Base-by-base conservation (phyloP, 2,888 invertebrate species). In the Lypha dubia region DNA sequence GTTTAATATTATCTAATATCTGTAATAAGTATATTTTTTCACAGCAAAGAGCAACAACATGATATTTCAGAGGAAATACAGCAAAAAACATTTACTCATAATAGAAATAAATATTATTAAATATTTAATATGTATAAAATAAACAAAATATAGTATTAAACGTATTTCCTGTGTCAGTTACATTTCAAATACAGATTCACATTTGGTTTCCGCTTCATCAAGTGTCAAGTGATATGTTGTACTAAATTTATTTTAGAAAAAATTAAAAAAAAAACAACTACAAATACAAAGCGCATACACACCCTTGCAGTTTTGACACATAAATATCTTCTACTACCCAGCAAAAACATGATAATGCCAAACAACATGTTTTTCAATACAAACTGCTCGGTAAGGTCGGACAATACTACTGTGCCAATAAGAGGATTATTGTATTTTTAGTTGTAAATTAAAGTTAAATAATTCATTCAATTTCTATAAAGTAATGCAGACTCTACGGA, bases 181-280 rank as follows among this genome's bases (percentile, higher is more conserved):
- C 81, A 84, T 77, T 74, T 81, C 84, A 77, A 84, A 74, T 44
- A 44, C 77, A 77, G 68, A 81, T 63, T 49, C 81, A 28, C 63
- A 70, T 74, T n/a, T 68, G 81, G 77, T 68, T 84, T 84, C 73
- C 77, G 81, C 84, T 65, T 84, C 77, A 77, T 84, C 81, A 81
- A 84, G 77, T 84, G 84, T 81, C 77, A 81, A 68, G 32, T 74
- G 62, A 65, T 44, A 73, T 58, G 24, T 38, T 58, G 35, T 38
- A 68, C 75, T 35, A 46, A 70, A 70, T 56, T 46, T 38, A 70
- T 53, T 51, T n/a, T 58, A 17, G 32, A 60, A 49, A n/a, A 44
- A 9, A 9, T 0, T 5, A 24, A 20, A 44, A 38, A 13, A 58
- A 13, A 20, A 11, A 1, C 7, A 22, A 22, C n/a, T 24, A 41